Evolutionary conservation across 2,797 vertebrate species (phyloP).

Genomic region (Xenops minutus): DNA sequence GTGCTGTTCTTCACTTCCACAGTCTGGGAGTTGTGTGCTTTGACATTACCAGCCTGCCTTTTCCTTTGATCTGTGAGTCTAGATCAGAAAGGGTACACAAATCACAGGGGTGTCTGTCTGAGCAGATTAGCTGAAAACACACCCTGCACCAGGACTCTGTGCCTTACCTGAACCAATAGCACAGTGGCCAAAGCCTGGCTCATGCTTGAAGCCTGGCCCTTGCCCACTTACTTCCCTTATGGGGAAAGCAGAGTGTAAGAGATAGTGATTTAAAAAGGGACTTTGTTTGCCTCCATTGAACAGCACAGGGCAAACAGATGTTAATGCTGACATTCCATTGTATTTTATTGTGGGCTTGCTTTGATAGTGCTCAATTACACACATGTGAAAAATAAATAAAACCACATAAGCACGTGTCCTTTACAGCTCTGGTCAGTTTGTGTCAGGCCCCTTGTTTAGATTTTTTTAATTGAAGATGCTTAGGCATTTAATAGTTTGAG

Average conservation of each 20-base stretch:
- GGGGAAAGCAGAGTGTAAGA: neutral
- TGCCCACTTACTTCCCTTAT: neutral
- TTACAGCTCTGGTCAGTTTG: neutral
- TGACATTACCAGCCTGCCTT: neutral
- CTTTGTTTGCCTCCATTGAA: neutral
- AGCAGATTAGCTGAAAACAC: neutral
- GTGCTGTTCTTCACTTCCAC: neutral
- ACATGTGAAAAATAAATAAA: constrained; percentile 44
- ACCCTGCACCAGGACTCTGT: neutral
- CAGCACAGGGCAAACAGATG: constrained; percentile 21
- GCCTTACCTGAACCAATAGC: neutral
- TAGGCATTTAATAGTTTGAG: constrained; percentile 17
- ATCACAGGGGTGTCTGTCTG: neutral
- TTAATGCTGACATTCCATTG: neutral
- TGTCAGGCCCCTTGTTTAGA: constrained; percentile 7
- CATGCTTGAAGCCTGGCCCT: neutral
- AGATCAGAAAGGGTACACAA: neutral
- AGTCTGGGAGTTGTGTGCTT: neutral
- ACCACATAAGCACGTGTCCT: neutral
- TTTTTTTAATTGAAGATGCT: constrained; percentile 21
- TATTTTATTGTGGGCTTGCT: neutral
- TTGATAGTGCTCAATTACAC: neutral
- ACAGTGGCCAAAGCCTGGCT: neutral
- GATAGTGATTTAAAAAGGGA: neutral
- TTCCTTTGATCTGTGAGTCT: neutral